These are phyloP conservation scores for Ceyx erithaca DNA, from an alignment of 2,797 vertebrate genomes.

Conservation along the genomic window DNA sequence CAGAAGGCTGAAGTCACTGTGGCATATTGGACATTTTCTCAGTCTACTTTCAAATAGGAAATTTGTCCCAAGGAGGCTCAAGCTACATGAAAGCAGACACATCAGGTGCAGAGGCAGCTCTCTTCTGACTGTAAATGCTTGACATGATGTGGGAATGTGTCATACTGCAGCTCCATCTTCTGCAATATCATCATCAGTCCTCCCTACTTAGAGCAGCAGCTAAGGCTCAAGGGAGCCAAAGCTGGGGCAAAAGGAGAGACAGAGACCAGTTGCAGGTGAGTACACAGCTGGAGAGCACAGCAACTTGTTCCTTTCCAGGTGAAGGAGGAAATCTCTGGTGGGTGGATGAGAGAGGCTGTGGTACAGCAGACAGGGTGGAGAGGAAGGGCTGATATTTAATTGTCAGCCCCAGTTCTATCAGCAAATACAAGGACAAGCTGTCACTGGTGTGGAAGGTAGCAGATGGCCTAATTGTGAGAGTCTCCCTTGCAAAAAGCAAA, in stretches of 20 bases:
- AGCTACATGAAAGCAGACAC: background rate
- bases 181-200: background rate
- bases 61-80: background rate
- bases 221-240: background rate
- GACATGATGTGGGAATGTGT: background rate
- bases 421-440: conserved; percentile 10
- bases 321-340: background rate
- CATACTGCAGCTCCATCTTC: background rate
- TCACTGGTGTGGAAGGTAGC: conserved; percentile 42
- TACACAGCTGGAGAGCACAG: fast-evolving
- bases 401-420: conserved; percentile 17
- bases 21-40: background rate
- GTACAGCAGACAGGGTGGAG: background rate
- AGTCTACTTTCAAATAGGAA: background rate
- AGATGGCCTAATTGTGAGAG: conserved; percentile 63
- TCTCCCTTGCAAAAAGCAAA: conserved; percentile 53
- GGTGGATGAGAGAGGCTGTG: background rate
- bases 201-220: no score
- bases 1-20: background rate
- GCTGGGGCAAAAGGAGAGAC: background rate
- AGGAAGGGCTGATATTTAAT: conserved; percentile 7
- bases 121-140: background rate
- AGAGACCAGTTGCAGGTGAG: background rate
- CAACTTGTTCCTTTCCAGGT: background rate
- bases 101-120: background rate